phyloP scores from a whole-genome alignment of 2,888 invertebrate genomes.

The Callinectes sapidus region DNA sequence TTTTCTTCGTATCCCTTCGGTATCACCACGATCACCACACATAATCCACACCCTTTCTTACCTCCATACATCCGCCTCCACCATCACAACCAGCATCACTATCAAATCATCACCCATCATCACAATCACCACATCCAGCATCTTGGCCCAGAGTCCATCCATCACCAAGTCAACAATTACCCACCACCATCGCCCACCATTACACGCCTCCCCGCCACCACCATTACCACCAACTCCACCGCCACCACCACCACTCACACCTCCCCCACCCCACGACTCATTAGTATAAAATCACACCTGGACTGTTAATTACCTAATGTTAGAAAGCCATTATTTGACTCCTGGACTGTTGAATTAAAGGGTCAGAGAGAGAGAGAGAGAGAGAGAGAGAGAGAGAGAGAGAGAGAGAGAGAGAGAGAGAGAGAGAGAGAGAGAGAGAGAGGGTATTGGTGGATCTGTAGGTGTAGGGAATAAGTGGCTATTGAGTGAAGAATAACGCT shows the following conservation, averaged over 20 bases:
- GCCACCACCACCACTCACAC: background rate
- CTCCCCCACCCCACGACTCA: background rate
- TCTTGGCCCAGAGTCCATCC: background rate
- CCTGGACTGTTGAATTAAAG: background rate
- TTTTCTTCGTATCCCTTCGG: background rate
- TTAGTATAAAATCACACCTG: background rate
- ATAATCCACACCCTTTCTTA: background rate
- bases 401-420: too few relatives aligned
- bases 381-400: too few relatives aligned
- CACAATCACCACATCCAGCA: background rate
- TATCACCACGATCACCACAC: background rate
- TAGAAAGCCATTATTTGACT: background rate
- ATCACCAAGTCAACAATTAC: background rate
- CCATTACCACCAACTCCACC: constrained; percentile 13
- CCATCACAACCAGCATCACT: background rate
- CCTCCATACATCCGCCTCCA: background rate
- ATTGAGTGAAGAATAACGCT: too few relatives aligned
- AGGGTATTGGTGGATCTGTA: background rate
- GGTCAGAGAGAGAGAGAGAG: background rate
- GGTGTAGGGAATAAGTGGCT: background rate
- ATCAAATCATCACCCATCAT: background rate
- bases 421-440: too few relatives aligned
- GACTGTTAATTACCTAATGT: background rate
- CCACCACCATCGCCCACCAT: background rate
- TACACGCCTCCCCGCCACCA: background rate